phyloP scores from a whole-genome alignment of 2,113 vertebrate genomes.

The Spheniscus mendiculus region DNA sequence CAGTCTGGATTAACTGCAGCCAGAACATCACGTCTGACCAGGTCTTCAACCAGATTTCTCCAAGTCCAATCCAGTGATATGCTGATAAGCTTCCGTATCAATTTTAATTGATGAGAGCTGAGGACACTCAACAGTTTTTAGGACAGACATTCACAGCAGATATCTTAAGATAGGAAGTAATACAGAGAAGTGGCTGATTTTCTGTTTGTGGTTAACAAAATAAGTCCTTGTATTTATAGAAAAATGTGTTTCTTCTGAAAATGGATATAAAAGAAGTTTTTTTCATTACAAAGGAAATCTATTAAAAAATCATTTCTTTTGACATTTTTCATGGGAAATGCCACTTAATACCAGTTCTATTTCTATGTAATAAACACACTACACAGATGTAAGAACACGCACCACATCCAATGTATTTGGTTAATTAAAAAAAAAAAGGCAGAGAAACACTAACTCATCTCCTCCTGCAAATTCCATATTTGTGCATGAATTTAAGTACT shows the following conservation, averaged over 20 bases:
- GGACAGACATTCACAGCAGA: background rate
- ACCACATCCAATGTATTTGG: background rate
- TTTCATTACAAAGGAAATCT: background rate
- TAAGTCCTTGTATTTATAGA: background rate
- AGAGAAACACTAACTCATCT: background rate
- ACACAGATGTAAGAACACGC: background rate
- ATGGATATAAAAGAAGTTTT: background rate
- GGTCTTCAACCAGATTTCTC: background rate
- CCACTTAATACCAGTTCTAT: background rate
- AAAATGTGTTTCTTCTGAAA: background rate
- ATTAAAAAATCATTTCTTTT: background rate
- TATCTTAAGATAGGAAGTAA: background rate
- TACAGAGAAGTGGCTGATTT: background rate
- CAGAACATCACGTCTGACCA: background rate
- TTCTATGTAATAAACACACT: background rate
- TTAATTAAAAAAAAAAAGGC: background rate
- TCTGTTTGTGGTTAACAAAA: background rate
- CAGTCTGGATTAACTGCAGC: background rate
- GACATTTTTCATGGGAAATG: background rate
- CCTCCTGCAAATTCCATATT: background rate
- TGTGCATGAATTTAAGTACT: background rate
- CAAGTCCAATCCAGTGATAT: background rate
- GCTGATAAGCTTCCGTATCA: background rate
- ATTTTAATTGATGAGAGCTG: background rate
- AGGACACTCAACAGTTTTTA: background rate